A percentile compares a stretch with the other conserved stretches of the same genome.
Evolutionary conservation across 2,797 vertebrate genomes (phyloP).

Genomic region (Coccyzus lansbergi): DNA sequence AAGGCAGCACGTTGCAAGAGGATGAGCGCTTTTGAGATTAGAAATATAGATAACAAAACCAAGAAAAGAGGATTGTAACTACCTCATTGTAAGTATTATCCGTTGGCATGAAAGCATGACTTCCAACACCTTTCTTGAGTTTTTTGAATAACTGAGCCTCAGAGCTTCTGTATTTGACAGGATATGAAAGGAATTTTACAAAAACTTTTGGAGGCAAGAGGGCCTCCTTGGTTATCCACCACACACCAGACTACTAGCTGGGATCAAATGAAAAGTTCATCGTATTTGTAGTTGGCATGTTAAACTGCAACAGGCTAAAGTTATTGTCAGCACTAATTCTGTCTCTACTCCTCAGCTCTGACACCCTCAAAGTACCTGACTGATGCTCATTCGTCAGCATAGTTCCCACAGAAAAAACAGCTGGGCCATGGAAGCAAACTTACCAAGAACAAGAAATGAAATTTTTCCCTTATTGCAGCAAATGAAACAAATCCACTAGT

Average conservation of each 20-base stretch:
- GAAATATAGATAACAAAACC: conserved; percentile 35
- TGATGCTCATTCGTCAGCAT: background rate
- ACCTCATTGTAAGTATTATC: conserved; percentile 39
- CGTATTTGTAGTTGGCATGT: background rate
- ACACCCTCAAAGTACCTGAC: background rate
- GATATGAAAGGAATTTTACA: background rate
- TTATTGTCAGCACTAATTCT: background rate
- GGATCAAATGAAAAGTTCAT: background rate
- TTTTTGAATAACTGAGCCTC: background rate
- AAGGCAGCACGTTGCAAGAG: conserved; percentile 28
- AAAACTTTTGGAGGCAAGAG: conserved; percentile 9
- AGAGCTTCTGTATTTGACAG: background rate
- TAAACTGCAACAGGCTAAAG: background rate
- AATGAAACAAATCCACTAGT: background rate
- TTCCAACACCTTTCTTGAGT: conserved; percentile 13
- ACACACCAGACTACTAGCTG: background rate
- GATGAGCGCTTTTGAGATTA: conserved; percentile 50
- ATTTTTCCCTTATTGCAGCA: background rate
- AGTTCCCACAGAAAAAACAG: background rate
- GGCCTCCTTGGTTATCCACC: background rate
- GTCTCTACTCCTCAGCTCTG: background rate
- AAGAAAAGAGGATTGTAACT: conserved; percentile 22
- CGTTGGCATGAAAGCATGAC: conserved; percentile 21
- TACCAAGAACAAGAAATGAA: background rate
- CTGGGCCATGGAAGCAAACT: background rate